phyloP scores from a whole-genome alignment of 2,113 vertebrate species.

The Gobius niger region DNA sequence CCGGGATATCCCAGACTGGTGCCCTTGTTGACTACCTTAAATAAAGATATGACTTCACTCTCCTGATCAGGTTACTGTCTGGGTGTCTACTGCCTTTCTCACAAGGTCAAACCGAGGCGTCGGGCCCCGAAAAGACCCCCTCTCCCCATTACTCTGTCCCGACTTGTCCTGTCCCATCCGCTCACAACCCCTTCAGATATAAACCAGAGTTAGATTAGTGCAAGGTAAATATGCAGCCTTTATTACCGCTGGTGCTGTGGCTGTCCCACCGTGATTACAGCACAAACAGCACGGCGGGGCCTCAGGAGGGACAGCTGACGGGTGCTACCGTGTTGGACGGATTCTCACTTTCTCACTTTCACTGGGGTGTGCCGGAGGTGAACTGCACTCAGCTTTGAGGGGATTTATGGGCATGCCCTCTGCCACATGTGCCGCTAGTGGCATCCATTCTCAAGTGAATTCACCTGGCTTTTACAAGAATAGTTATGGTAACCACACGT shows the following conservation, averaged over 20 bases:
- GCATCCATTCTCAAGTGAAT: no score
- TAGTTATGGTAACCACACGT: no score
- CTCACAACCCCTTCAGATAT: conserved; percentile 47
- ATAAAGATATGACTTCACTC: conserved; percentile 80
- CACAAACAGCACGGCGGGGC: conserved; percentile 65
- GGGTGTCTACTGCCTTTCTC: conserved; percentile 74
- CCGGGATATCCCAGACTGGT: conserved; percentile 63
- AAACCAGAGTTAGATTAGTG: conserved; percentile 66
- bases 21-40: conserved; percentile 75
- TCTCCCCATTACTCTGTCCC: conserved; percentile 23
- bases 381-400: conserved; percentile 46
- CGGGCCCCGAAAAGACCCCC: conserved; percentile 9
- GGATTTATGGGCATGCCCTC: conserved; percentile 29
- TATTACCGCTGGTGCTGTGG: conserved; percentile 49
- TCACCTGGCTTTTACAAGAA: no score
- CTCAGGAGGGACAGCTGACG: conserved; percentile 46
- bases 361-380: conserved; percentile 40
- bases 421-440: conserved; percentile 42
- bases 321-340: conserved; percentile 62
- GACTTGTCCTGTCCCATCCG: conserved; percentile 56
- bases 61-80: conserved; percentile 76
- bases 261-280: conserved; percentile 55
- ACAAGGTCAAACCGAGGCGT: conserved; percentile 71
- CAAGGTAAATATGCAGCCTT: conserved; percentile 64
- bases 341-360: conserved; percentile 67